phyloP scores from a whole-genome alignment of 2,113 vertebrate genomes.

The Atractosteus spatula region DNA sequence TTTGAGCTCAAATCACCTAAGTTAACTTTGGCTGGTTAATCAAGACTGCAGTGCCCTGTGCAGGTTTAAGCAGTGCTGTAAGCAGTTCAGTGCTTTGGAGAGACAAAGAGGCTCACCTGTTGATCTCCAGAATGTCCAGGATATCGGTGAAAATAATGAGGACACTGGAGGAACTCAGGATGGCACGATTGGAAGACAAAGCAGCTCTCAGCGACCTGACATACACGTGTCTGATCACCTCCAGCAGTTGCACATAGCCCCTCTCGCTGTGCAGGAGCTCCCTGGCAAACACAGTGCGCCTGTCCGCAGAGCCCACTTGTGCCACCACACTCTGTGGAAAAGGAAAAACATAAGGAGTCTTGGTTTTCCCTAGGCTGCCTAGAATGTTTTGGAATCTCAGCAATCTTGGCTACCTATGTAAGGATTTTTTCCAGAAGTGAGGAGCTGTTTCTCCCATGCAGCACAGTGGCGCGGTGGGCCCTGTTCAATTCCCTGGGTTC shows the following conservation, averaged over 20 bases:
- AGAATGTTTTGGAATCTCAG: too few relatives aligned
- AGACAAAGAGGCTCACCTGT: slow-evolving; percentile 49
- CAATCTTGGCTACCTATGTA: too few relatives aligned
- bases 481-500: too few relatives aligned
- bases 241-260: slow-evolving; percentile 58
- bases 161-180: slow-evolving; percentile 63
- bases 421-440: too few relatives aligned
- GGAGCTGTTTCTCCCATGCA: too few relatives aligned
- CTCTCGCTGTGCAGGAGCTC: slow-evolving; percentile 71
- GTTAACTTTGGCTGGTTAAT: too few relatives aligned
- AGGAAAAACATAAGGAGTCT: neutral
- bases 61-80: too few relatives aligned
- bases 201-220: slow-evolving; percentile 66
- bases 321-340: neutral
- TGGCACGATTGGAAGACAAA: slow-evolving; percentile 72
- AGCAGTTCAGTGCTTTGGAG: too few relatives aligned
- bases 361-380: too few relatives aligned
- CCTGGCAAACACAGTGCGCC: slow-evolving; percentile 42
- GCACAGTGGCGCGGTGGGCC: too few relatives aligned
- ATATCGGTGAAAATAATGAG: slow-evolving; percentile 66
- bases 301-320: slow-evolving; percentile 33
- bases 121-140: slow-evolving; percentile 59
- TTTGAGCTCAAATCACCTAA: too few relatives aligned
- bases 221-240: slow-evolving; percentile 61
- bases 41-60: too few relatives aligned